phyloP scores from a whole-genome alignment of 2,113 vertebrate genomes.

The Suncus etruscus region DNA sequence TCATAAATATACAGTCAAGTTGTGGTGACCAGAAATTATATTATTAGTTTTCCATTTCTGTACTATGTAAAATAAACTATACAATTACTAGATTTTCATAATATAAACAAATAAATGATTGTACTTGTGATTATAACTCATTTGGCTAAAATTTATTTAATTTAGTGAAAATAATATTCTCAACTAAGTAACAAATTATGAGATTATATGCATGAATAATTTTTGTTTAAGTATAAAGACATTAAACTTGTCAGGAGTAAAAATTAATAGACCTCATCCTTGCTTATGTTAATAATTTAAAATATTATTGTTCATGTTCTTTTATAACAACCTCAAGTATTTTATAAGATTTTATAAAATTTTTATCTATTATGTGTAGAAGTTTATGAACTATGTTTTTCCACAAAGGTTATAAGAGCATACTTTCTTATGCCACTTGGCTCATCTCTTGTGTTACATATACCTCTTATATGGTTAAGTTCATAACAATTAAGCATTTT shows the following conservation, averaged over 20 bases:
- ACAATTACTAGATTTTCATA: not conserved
- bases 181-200: conserved; percentile 29
- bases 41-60: not conserved
- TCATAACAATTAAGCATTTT: conserved; percentile 29
- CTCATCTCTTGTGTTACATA: conserved; percentile 64
- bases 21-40: not conserved
- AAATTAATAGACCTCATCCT: not conserved
- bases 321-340: not conserved
- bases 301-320: not conserved
- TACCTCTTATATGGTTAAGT: conserved; percentile 11
- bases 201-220: not conserved
- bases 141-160: conserved; percentile 30
- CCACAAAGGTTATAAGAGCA: not conserved
- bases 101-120: conserved; percentile 56
- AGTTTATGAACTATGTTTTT: conserved; percentile 52
- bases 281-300: conserved; percentile 19
- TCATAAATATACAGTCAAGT: not conserved
- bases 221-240: conserved; percentile 45
- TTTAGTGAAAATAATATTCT: not conserved
- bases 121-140: not conserved
- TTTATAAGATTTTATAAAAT: conserved; percentile 40
- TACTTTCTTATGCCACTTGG: not conserved
- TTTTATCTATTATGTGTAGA: conserved; percentile 29
- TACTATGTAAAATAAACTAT: not conserved
- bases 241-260: conserved; percentile 29